Base-by-base conservation (phyloP, 2,113 vertebrate genomes). In the Andinoacara biseriatus region DNA sequence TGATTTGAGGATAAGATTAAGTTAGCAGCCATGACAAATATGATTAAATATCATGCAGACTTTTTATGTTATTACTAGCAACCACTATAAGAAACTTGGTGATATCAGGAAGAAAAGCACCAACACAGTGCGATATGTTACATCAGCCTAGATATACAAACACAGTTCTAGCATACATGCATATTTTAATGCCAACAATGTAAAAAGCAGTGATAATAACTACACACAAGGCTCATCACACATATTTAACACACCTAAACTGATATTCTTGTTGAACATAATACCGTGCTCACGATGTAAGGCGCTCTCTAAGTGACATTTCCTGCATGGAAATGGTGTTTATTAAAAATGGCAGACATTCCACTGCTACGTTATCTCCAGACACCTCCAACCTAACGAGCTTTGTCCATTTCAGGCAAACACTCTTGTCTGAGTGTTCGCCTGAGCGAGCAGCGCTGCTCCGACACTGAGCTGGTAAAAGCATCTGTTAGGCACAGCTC, bases 341-440 rank as follows among this genome's bases (percentile, higher is more conserved):
- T 93, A 95, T 92, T 95, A 90, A 95, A 96, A 95, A 96, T 90
- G 83, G 84, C 89, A 95, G 91, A 82, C 93, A 91, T 94, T 94
- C 89, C 90, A 93, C 88, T n/a, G 81, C 63, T 84, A 91, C 90
- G 86, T 91, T 95, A 94, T 94, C 95, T 95, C 77, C 89, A 93
- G 92, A 94, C 91, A 95, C 92, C 91, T 96, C 91, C 93, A 93
- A 95, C 95, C 93, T 96, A 96, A 96, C 93, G 92, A 96, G 94
- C 89, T 95, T 93, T 94, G 93, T 95, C 94, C 93, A 93, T 96
- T 95, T 96, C 93, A 94, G 88, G 93, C 84, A 26, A 96, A 93
- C 91, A 90, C 91, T 94, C 94, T 81, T 86, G 85, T 93, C 91
- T 54, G 77, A 78, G 82, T 90, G 90, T 91, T 94, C 91, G 94